Conservation (phyloP, 2,113 vertebrate genomes). For the Pseudorasbora parva region DNA sequence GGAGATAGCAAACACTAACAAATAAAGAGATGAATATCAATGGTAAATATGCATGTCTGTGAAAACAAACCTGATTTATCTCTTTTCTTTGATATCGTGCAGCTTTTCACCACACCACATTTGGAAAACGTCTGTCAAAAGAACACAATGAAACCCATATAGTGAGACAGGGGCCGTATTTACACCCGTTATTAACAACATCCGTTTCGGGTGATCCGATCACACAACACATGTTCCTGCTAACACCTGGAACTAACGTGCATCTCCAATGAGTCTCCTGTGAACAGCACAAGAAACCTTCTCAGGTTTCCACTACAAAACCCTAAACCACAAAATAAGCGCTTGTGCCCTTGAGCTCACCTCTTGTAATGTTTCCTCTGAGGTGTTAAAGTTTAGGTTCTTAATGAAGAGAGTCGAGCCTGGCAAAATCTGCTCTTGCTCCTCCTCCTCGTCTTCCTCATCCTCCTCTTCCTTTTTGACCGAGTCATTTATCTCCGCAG, state of each 20-base stretch:
- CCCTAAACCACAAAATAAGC: not conserved
- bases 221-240: not conserved
- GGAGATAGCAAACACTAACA: not conserved
- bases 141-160: conserved; percentile 11
- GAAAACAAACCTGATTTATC: conserved; percentile 83
- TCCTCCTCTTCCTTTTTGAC: conserved; percentile 52
- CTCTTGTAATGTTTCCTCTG: conserved; percentile 83
- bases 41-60: conserved; percentile 1
- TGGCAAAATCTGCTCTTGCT: conserved; percentile 81
- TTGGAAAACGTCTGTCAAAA: conserved; percentile 85
- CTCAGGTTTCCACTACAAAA: not conserved
- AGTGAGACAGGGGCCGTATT: not conserved
- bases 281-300: not conserved
- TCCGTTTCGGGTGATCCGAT: not conserved
- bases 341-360: conserved; percentile 56
- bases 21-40: not conserved
- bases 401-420: conserved; percentile 95
- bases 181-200: conserved; percentile 20
- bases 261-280: not conserved
- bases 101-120: conserved; percentile 85
- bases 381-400: conserved; percentile 91
- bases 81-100: conserved; percentile 91
- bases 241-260: not conserved
- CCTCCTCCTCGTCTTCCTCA: conserved; percentile 74
- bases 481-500: not conserved